phyloP scores from a whole-genome alignment of 2,888 invertebrate species.

The Xestoiulus laeticollis region DNA sequence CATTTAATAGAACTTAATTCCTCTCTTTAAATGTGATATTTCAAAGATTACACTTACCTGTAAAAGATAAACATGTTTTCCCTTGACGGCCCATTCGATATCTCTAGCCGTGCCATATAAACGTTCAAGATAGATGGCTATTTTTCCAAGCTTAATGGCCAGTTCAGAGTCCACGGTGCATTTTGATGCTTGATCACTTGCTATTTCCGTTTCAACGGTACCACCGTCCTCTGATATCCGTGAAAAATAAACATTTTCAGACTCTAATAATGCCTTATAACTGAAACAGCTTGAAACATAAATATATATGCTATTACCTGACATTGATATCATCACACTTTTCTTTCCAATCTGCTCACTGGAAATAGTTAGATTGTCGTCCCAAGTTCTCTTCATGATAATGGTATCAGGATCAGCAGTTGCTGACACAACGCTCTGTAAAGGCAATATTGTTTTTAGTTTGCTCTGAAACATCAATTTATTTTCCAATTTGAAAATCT shows the following conservation, averaged over 20 bases:
- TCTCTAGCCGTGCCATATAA: slow-evolving; percentile 77
- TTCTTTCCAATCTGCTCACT: slow-evolving; percentile 48
- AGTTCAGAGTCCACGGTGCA: slow-evolving; percentile 71
- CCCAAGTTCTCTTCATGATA: slow-evolving; percentile 68
- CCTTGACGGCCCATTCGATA: slow-evolving; percentile 80
- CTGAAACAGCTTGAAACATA: background rate
- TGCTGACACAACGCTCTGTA: slow-evolving; percentile 81
- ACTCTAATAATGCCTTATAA: background rate
- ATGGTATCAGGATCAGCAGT: slow-evolving; percentile 80
- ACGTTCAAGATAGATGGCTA: slow-evolving; percentile 72
- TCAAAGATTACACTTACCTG: slow-evolving; percentile 59
- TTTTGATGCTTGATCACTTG: slow-evolving; percentile 62
- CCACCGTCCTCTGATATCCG: slow-evolving; percentile 63
- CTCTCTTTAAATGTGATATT: background rate
- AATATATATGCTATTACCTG: slow-evolving; percentile 17
- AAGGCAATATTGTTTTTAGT: slow-evolving; percentile 48
- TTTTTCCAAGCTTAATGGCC: slow-evolving; percentile 69
- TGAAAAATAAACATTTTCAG: background rate
- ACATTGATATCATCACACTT: slow-evolving; percentile 31
- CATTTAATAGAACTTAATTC: background rate
- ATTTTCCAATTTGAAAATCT: background rate
- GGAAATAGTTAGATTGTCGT: slow-evolving; percentile 66
- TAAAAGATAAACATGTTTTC: slow-evolving; percentile 60
- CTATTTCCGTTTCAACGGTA: slow-evolving; percentile 61
- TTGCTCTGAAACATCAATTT: background rate